phyloP scores from a whole-genome alignment of 2,797 vertebrate genomes.

The Poeciliopsis gracilis region DNA sequence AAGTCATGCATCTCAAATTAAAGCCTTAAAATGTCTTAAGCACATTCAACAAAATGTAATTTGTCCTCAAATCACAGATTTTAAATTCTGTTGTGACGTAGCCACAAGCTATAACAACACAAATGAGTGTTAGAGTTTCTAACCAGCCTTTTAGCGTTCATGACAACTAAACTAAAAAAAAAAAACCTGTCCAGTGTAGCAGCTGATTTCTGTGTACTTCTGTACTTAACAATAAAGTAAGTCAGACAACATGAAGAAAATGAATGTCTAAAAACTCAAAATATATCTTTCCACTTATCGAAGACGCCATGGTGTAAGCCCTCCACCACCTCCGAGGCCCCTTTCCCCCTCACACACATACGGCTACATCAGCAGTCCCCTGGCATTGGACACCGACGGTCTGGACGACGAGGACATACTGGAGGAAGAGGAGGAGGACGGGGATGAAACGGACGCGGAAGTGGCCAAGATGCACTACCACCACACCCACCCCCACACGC shows the following conservation, averaged over 20 bases:
- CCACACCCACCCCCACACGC: slow-evolving; percentile 71
- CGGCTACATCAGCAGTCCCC: slow-evolving; percentile 93
- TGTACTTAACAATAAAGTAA: too few species aligned
- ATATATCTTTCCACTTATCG: slow-evolving; percentile 1
- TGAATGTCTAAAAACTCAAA: neutral
- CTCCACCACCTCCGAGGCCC: slow-evolving; percentile 89
- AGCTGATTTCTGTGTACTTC: too few species aligned
- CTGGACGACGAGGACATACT: slow-evolving; percentile 92
- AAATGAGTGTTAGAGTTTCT: neutral
- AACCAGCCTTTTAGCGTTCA: too few species aligned
- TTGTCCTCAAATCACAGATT: too few species aligned
- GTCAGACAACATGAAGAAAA: neutral
- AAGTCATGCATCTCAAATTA: too few species aligned
- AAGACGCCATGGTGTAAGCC: slow-evolving; percentile 91
- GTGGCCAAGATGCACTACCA: slow-evolving; percentile 91
- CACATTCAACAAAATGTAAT: too few species aligned
- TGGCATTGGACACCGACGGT: slow-evolving; percentile 93
- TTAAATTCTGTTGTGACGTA: too few species aligned
- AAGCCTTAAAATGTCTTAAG: too few species aligned
- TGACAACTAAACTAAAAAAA: too few species aligned
- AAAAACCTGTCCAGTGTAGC: too few species aligned
- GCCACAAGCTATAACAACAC: too few species aligned
- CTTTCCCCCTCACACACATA: slow-evolving; percentile 96
- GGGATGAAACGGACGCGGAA: slow-evolving; percentile 92
- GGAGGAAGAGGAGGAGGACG: slow-evolving; percentile 91